Base-by-base conservation (phyloP, 1,140 invertebrate species). In the Trachymyrmex cornetzi region DNA sequence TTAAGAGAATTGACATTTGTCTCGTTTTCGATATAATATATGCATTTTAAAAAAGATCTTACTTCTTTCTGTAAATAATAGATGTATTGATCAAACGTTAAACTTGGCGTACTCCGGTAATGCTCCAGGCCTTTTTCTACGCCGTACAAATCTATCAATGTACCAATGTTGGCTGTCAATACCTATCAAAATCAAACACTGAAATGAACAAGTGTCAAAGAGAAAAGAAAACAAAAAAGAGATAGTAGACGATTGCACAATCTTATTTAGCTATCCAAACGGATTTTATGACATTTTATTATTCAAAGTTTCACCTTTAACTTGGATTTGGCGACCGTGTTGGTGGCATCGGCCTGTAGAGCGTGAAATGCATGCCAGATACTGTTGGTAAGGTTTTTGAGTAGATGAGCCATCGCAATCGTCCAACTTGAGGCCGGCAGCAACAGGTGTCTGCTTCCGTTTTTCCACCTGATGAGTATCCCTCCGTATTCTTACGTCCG, bases 81-180 rank as follows among this genome's bases (percentile, higher is more conserved):
- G 63, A 97, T 96, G 94, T 96, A 98, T 90, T 98, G 96, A 89
- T 97, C 96, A 94, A 98, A 98, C 88, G 96, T 97, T 61, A 98
- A 94, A 75, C 95, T 96, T 82, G 96, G 93, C 0, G 97, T 96
- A 59, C 97, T 97, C 75, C 96, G 95, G 93, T 96, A 97, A 94
- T 98, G 97, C 88, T 98, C 97, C 85, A 98, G 94, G 2, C 97
- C 97, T 93, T 97, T 97, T 94, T 98, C 97, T 38, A 98, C 97
- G 4, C 97, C 97, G 91, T 97, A 97, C 59, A 97, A 94, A 93
- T 97, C 97, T 66, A 97, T 94, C 50, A 97, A 93, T 12, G 96
- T 97, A 24, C 97, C 97, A 66, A 98, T 96, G 92, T 97, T 97
- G 3, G 97, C 97, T 50, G 97, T 97, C 55, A 97, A 93, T 14